Conservation (phyloP, 2,797 vertebrate species). For the Perodicticus potto region DNA sequence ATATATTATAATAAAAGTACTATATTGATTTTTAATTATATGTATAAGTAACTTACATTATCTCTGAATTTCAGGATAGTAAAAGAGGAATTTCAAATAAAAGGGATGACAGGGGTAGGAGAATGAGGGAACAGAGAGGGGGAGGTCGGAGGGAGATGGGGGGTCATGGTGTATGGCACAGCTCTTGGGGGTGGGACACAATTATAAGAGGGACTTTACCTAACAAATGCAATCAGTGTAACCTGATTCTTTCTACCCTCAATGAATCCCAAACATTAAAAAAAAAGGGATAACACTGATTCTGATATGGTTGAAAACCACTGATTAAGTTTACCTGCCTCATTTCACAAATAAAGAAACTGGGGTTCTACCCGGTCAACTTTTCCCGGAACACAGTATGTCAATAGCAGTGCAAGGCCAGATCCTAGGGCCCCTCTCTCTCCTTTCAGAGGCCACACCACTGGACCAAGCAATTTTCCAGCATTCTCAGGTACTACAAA, state of each 20-base stretch:
- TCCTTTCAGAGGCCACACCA: neutral
- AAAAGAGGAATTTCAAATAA: neutral
- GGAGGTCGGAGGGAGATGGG: too few species aligned
- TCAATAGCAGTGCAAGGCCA: neutral
- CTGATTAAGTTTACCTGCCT: neutral
- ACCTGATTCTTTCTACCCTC: too few species aligned
- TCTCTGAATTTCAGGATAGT: conserved; percentile 49
- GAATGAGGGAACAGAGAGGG: too few species aligned
- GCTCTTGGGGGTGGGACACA: too few species aligned
- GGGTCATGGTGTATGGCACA: too few species aligned
- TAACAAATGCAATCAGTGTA: too few species aligned
- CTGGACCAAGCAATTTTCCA: neutral
- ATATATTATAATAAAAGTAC: neutral
- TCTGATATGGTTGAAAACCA: neutral
- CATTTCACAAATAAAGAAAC: neutral
- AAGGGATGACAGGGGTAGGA: neutral
- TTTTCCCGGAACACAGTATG: neutral
- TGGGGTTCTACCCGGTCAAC: neutral
- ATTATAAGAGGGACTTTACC: too few species aligned
- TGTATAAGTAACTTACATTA: conserved; percentile 13
- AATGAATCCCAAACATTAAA: too few species aligned
- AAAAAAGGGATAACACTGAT: neutral
- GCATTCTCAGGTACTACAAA: neutral
- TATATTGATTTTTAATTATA: conserved; percentile 51
- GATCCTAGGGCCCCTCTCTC: neutral